These are phyloP conservation scores for Agrochola lota DNA, from an alignment of 2,888 invertebrate genomes.

Conservation along the genomic window DNA sequence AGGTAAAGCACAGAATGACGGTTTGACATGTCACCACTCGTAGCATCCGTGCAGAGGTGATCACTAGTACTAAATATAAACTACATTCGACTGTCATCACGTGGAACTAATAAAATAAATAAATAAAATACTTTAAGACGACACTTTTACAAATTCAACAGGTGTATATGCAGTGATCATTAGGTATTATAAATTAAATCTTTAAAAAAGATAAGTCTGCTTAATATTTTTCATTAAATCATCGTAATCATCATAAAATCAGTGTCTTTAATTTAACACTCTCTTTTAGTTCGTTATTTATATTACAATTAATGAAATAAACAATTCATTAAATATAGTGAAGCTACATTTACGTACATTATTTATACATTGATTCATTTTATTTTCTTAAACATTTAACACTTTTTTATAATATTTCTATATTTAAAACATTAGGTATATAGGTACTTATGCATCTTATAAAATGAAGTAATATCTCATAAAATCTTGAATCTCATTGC, in stretches of 20 bases:
- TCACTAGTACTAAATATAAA: constrained; percentile 10
- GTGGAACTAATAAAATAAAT: constrained; percentile 39
- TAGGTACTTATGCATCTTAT: constrained; percentile 1
- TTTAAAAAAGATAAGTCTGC: constrained; percentile 22
- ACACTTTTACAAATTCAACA: constrained; percentile 33
- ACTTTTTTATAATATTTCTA: neutral
- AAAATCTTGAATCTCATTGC: neutral
- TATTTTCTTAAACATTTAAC: neutral
- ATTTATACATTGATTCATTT: neutral
- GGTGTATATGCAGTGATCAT: constrained; percentile 39
- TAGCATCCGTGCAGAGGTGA: neutral
- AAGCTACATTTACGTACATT: neutral
- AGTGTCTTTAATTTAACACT: constrained; percentile 30
- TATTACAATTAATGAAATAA: constrained; percentile 11
- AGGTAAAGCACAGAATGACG: neutral
- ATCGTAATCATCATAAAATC: constrained; percentile 46
- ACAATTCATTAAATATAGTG: neutral
- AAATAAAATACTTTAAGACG: constrained; percentile 45
- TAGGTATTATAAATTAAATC: constrained; percentile 46
- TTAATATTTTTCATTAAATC: constrained; percentile 37
- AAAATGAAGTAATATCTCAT: too few species aligned
- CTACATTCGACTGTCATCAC: constrained; percentile 17
- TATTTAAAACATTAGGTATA: neutral
- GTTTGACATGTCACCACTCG: neutral
- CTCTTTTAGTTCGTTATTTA: constrained; percentile 29